Evolutionary conservation across 37 sponge, comb jelly and placozoan genomes (phyloP), one percentile per base, ranked within the genome.

Genomic region (Agelas oroides): DNA sequence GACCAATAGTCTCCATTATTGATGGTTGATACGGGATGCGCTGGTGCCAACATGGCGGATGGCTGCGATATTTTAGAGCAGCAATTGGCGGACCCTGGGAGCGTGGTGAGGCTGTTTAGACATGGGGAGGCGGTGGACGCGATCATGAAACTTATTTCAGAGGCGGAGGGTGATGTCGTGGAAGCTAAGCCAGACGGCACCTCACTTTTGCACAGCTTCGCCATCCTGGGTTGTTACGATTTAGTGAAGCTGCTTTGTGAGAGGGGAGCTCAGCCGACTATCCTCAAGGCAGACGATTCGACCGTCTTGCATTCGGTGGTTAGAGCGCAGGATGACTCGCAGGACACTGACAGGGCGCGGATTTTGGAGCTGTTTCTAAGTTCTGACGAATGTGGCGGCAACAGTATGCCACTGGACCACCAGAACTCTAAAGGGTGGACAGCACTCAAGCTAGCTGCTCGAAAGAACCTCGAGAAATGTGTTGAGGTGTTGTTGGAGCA

Each of bases 401-500:
- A 77, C 53, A 57, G 56, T 24, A 53, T 92, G 64, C 72, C 78
- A 27, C 28, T 88, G 6, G 41, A 93, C 61, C 65, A 89, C 46
- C 75, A 37, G 41, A 89, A 81, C 70, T 59, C 18, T 37, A 70
- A 59, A 12, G 94, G 94, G 0, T 94, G 94, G 94, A 94, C 94
- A 8, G 94, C 90, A 18, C 38, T 94, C 46, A 94, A 94, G 72
- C 70, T 90, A 21, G 94, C 94, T n/a, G 87, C 87, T 0, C 40
- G 87, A 18, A 83, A 65, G 19, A 60, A 71, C 23, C 68, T 94
- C 58, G 91, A 94, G 71, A 52, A 55, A 55, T 94, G 91, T 64
- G 94, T 94, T 34, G 91, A 94, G 55, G 83, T 87, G 8, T 53
- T 94, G 69, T 30, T 94, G 18, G 62, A 83, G 11, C 33, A 79